Conservation (phyloP, 2,113 vertebrate species). For the Mastomys coucha region DNA sequence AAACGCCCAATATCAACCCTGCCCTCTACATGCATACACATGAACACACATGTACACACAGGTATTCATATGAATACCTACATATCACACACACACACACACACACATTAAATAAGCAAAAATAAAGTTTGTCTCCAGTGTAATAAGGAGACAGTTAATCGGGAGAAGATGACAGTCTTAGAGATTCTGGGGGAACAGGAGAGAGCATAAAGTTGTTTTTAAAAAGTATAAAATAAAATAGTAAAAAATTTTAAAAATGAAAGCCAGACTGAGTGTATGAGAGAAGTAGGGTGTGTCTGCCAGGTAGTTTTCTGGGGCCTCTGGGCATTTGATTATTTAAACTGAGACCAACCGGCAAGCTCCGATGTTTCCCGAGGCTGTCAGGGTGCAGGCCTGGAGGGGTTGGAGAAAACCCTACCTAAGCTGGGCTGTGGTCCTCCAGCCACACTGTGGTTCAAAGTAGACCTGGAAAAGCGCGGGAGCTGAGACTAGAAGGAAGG, state of each 20-base stretch:
- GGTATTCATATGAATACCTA: not conserved
- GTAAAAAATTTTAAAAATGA: too few species aligned
- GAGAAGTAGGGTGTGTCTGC: not conserved
- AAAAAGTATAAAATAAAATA: not conserved
- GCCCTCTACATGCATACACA: not conserved
- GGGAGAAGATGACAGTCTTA: not conserved
- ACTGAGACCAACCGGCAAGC: slow-evolving; percentile 28
- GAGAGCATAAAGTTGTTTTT: slow-evolving; percentile 7
- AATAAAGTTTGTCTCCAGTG: not conserved
- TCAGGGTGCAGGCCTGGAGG: not conserved
- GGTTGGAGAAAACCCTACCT: not conserved
- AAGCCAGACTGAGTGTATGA: not conserved
- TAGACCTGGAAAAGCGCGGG: not conserved
- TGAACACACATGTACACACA: not conserved
- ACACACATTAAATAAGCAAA: not conserved
- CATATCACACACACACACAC: not conserved
- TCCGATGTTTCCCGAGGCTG: not conserved
- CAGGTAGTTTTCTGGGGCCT: not conserved
- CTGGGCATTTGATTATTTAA: slow-evolving; percentile 34
- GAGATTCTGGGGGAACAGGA: not conserved
- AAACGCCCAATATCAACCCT: not conserved
- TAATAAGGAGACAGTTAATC: not conserved
- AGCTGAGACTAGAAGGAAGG: not conserved
- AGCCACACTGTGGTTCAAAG: not conserved
- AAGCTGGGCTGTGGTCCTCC: not conserved